These are phyloP conservation scores for Lissonota sp. DNA, from an alignment of 2,888 invertebrate genomes.

Conservation along the genomic window DNA sequence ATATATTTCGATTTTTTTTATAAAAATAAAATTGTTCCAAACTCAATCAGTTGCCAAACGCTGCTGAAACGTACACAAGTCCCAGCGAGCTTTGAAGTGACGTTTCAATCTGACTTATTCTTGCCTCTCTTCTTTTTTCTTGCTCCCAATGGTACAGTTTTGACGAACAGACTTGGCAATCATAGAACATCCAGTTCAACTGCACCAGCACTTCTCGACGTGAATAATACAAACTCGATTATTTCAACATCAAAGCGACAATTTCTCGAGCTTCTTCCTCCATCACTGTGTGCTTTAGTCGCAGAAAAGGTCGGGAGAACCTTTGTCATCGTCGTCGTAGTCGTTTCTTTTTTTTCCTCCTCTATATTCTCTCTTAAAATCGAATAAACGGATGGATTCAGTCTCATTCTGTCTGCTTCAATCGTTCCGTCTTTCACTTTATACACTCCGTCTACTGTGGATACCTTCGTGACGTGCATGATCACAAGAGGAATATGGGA, in stretches of 20 bases:
- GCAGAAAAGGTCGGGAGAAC: constrained; percentile 37
- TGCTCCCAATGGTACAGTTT: constrained; percentile 1
- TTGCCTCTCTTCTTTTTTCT: no score
- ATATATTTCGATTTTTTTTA: no score
- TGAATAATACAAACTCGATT: constrained; percentile 74
- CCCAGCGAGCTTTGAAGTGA: not conserved
- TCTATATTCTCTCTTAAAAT: constrained; percentile 34
- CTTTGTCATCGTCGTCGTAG: constrained; percentile 30
- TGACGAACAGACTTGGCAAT: constrained; percentile 37
- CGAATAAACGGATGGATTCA: constrained; percentile 43
- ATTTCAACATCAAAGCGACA: constrained; percentile 76
- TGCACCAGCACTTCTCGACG: constrained; percentile 8
- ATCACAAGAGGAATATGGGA: no score
- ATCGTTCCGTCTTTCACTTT: constrained; percentile 16
- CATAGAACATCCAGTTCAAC: constrained; percentile 12
- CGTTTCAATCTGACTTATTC: constrained; percentile 2
- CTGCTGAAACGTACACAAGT: not conserved
- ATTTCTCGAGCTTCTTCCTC: constrained; percentile 66
- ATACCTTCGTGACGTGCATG: not conserved
- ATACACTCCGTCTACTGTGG: not conserved
- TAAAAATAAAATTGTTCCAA: not conserved
- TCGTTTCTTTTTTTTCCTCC: constrained; percentile 16
- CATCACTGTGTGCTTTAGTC: constrained; percentile 60
- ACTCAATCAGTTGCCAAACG: not conserved
- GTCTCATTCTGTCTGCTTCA: constrained; percentile 20